These are phyloP conservation scores for Frieseomelitta varia DNA, from an alignment of 1,140 invertebrate species.

Conservation along the genomic window DNA sequence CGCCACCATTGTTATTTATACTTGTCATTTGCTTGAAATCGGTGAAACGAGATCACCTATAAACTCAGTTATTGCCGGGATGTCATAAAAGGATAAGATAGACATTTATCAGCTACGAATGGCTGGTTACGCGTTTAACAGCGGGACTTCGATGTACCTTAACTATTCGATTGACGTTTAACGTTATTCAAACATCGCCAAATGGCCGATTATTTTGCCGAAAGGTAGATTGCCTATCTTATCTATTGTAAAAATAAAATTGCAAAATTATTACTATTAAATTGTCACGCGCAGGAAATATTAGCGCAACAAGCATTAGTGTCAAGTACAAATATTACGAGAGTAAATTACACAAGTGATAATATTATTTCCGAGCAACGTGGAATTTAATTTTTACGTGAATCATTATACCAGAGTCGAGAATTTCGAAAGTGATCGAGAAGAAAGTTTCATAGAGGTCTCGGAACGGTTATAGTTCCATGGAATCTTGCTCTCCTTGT, in stretches of 20 bases:
- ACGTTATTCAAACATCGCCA: slow-evolving; percentile 40
- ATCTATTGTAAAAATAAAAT: too few relatives aligned
- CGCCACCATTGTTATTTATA: slow-evolving; percentile 68
- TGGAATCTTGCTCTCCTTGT: slow-evolving; percentile 6
- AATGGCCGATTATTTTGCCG: not conserved
- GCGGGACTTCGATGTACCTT: slow-evolving; percentile 42
- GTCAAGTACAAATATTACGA: too few relatives aligned
- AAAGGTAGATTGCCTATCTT: too few relatives aligned
- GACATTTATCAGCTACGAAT: slow-evolving; percentile 76
- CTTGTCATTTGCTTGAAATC: slow-evolving; percentile 71
- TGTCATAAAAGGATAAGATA: slow-evolving; percentile 77
- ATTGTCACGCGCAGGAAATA: not conserved
- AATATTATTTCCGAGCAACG: not conserved
- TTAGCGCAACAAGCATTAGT: not conserved
- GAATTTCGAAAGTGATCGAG: not conserved
- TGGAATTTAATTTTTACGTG: not conserved
- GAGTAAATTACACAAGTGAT: too few relatives aligned
- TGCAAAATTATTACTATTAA: too few relatives aligned
- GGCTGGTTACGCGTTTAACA: slow-evolving; percentile 64
- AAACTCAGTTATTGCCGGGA: slow-evolving; percentile 74
- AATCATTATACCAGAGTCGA: not conserved
- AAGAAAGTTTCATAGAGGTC: not conserved
- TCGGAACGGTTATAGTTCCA: not conserved
- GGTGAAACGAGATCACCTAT: slow-evolving; percentile 67
- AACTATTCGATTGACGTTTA: slow-evolving; percentile 41